Evolutionary conservation across 2,113 vertebrate species (phyloP), one percentile per base, ranked within the genome.

Genomic region (Phalacrocorax pelagicus): DNA sequence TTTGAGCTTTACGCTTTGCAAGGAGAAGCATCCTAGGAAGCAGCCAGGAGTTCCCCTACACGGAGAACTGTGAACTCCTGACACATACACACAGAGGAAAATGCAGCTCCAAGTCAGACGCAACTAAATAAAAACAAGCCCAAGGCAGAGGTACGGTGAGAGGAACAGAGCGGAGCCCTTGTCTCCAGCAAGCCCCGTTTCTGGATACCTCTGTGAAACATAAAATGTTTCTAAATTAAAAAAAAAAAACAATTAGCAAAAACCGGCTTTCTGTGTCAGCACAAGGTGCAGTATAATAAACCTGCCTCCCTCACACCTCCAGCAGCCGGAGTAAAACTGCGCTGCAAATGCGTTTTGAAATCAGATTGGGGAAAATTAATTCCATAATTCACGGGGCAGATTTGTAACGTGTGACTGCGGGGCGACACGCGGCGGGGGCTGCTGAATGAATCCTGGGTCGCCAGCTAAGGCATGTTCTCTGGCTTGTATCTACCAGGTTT

Each of bases 401-500:
- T 97, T 96, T 97, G 97, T 69, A 61, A 95, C 15, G 91, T 96
- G 96, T 57, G 97, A 97, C 72, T 15, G 27, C 3, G 32, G 80
- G 75, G 90, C 10, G 55, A 38, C 36, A 5, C 61, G 23, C 16
- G 55, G 59, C 20, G 6, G 88, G 87, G 80, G 88, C 69, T 78
- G 92, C 88, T 18, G 46, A 8, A 89, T 36, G 51, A 29, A 42
- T 24, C 40, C 44, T 65, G 92, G 94, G 88, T 84, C 63, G 24
- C 96, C 94, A 87, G 86, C 92, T 51, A 42, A 6, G 82, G 94
- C 77, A 80, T 83, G 77, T 67, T 91, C 86, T 82, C 96, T 69
- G 91, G n/a, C 94, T 90, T 72, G 40, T 54, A 72, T 82, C 22
- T 69, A 75, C 49, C 94, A 15, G 65, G 1, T 92, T 97, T 96